Conservation (phyloP, 2,797 vertebrate species). For the Pseudochirops corinnae region DNA sequence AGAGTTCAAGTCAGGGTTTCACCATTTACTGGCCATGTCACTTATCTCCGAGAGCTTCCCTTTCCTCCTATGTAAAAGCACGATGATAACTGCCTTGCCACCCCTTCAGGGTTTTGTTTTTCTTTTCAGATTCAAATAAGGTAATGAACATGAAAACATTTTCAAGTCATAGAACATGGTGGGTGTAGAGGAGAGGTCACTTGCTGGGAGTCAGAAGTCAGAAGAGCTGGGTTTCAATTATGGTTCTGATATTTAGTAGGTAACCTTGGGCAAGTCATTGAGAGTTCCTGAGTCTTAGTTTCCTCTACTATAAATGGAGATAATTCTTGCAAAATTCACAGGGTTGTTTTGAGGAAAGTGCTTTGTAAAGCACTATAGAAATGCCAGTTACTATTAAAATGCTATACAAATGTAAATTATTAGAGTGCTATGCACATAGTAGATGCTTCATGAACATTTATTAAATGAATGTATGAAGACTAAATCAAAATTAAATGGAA, state of each 20-base stretch:
- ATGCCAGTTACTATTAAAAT: background rate
- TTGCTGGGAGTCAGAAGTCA: background rate
- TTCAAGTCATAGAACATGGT: conserved; percentile 13
- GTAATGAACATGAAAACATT: background rate
- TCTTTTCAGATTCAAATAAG: background rate
- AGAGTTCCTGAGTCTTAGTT: background rate
- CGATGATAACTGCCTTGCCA: background rate
- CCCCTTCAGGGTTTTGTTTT: background rate
- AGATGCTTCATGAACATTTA: conserved; percentile 33
- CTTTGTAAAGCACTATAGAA: background rate
- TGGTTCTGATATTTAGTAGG: background rate
- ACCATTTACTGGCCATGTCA: background rate
- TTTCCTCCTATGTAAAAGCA: background rate
- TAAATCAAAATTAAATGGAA: conserved; percentile 43
- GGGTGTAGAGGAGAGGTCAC: background rate
- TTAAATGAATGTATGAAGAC: conserved; percentile 12
- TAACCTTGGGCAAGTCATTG: background rate
- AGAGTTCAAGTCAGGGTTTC: background rate
- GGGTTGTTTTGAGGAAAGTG: conserved; percentile 2
- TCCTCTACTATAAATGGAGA: background rate
- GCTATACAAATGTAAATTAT: background rate
- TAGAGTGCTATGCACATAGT: conserved; percentile 3
- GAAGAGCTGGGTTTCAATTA: background rate
- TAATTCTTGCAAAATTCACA: background rate
- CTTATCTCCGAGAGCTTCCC: background rate